Base-by-base conservation (phyloP, 2,797 vertebrate species). In the Morus bassanus region DNA sequence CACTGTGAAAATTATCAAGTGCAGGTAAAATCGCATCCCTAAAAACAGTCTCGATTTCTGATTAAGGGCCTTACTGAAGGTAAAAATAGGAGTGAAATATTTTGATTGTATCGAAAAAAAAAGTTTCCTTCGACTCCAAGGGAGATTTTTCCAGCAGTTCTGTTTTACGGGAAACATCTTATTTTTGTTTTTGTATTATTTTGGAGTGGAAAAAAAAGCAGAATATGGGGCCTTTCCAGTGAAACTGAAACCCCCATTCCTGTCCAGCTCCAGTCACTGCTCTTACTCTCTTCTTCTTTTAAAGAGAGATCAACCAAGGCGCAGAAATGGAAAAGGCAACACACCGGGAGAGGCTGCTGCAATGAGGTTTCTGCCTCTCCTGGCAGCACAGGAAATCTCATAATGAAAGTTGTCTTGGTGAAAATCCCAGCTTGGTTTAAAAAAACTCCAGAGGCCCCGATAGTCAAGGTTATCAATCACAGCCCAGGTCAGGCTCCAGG, bases 21-120 rank as follows among this genome's bases (percentile, higher is more conserved):
- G 23, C 72, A 46, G 43, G 37, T 8, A 68, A 80, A 88, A 81
- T 7, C 5, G 0, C 77, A 63, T 59, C 87, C 80, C 41, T 30
- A 35, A 77, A 64, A 92, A 8, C 75, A 43, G 12, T 16, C 51
- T 82, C n/a, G 0, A 0, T 33, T 79, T 54, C 88, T 79, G 79
- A 73, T 13, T 18, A 5, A 54, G 56, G 70, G 39, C 45, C 78
- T 56, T 14, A 53, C 53, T 28, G 65, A 83, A 60, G 56, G 75
- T 57, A 89, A 93, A 94, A 95, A 89, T 69, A 93, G 78, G 90
- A 93, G 25, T 7, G 54, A 81, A 92, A 81, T 91, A 37, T 93
- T 95, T 85, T 61, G 54, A 69, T 68, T 63, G 64, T 13, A 75
- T 35, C 56, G 3, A 45, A 57, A 54, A 59, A 60, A 69, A 45